A percentile compares a stretch with the other conserved stretches of the same genome.
These are phyloP conservation scores for Microctenopoma steveboyesi DNA, from an alignment of 2,797 vertebrate genomes.

Conservation along the genomic window DNA sequence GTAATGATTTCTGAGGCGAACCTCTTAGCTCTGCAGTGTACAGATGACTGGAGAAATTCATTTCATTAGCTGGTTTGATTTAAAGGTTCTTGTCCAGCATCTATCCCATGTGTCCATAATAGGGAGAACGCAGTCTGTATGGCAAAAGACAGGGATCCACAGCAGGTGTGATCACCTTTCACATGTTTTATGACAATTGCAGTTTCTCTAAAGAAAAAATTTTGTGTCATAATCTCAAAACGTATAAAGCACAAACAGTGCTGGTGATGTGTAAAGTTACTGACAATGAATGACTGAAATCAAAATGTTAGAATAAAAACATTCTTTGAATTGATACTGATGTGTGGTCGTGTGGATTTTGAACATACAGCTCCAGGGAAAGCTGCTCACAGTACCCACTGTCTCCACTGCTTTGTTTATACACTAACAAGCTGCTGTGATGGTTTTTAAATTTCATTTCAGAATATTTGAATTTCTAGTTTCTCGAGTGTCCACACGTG, in stretches of 20 bases:
- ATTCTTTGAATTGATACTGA: too few species aligned
- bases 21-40: constrained; percentile 23
- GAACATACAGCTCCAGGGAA: too few species aligned
- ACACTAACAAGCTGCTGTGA: too few species aligned
- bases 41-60: constrained; percentile 25
- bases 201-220: too few species aligned
- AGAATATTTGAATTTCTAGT: too few species aligned
- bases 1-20: constrained; percentile 23
- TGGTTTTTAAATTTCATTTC: too few species aligned
- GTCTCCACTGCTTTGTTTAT: too few species aligned
- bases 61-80: constrained; percentile 44
- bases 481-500: too few species aligned
- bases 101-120: neutral
- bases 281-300: neutral
- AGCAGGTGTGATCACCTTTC: neutral
- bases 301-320: neutral
- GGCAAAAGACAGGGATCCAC: neutral
- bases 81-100: constrained; percentile 29
- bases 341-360: too few species aligned
- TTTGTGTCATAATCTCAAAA: neutral
- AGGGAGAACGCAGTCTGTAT: constrained; percentile 13
- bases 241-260: neutral
- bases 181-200: too few species aligned
- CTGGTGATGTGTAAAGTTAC: neutral
- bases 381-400: too few species aligned